Evolutionary conservation across 1,140 invertebrate genomes (phyloP).

Genomic region (Polypedilum vanderplanki): DNA sequence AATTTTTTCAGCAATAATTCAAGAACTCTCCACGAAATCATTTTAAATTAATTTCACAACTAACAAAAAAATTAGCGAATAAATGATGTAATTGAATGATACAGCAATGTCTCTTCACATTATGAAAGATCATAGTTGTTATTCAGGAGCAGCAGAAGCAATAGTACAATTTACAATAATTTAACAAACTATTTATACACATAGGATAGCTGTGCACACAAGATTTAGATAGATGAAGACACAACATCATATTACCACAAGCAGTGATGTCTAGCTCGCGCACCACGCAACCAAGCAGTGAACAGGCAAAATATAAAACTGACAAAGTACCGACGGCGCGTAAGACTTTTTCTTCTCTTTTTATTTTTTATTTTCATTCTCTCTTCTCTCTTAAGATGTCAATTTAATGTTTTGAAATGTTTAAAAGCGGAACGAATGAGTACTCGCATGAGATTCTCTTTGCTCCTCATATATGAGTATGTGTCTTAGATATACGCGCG

Average conservation of each 20-base stretch:
- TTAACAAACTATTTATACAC: slow-evolving; percentile 4
- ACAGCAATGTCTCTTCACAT: too few relatives aligned
- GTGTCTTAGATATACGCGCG: too few relatives aligned
- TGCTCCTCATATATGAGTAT: too few relatives aligned
- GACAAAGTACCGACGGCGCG: slow-evolving; percentile 15
- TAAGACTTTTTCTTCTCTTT: not conserved
- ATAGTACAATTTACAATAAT: not conserved
- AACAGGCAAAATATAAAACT: not conserved
- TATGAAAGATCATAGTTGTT: too few relatives aligned
- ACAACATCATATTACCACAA: slow-evolving; percentile 13
- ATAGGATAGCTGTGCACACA: not conserved
- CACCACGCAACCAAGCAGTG: slow-evolving; percentile 1
- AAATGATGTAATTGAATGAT: too few relatives aligned
- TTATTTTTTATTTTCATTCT: not conserved
- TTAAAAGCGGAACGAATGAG: slow-evolving; percentile 15
- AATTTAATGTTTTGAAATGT: slow-evolving; percentile 14
- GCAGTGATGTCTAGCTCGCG: slow-evolving; percentile 15
- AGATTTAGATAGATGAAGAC: not conserved
- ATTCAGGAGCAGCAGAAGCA: not conserved
- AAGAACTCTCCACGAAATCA: too few relatives aligned
- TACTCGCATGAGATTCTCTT: too few relatives aligned
- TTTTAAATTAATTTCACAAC: too few relatives aligned
- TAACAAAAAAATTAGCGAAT: too few relatives aligned
- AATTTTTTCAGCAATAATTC: too few relatives aligned
- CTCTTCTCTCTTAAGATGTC: not conserved